A percentile compares a stretch with the other conserved stretches of the same genome.
phyloP scores from a whole-genome alignment of 2,797 vertebrate genomes.

The Hoplostethus atlanticus region DNA sequence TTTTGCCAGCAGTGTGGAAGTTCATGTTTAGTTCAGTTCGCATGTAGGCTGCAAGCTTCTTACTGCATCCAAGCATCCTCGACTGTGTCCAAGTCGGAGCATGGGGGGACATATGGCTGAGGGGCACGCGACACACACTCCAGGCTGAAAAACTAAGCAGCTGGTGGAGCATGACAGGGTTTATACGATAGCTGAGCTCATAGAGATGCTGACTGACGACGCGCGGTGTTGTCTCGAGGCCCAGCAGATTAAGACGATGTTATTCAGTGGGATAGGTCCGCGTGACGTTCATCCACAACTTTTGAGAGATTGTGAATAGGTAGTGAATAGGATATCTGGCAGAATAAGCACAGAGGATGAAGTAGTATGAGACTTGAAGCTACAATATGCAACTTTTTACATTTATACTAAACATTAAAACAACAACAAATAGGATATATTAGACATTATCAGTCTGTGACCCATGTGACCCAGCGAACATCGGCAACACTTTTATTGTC shows the following conservation, averaged over 20 bases:
- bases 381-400: too few relatives aligned
- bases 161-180: slow-evolving; percentile 25
- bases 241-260: neutral
- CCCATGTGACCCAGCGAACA: too few relatives aligned
- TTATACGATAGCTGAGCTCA: slow-evolving; percentile 31
- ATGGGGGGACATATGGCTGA: slow-evolving; percentile 36
- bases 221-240: neutral
- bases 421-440: neutral
- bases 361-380: too few relatives aligned
- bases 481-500: too few relatives aligned
- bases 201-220: slow-evolving; percentile 5
- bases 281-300: neutral
- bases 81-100: slow-evolving; percentile 26
- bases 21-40: slow-evolving; percentile 38
- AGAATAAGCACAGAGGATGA: neutral
- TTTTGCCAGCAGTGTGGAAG: slow-evolving; percentile 47
- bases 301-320: neutral
- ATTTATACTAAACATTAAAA: too few relatives aligned
- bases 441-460: too few relatives aligned
- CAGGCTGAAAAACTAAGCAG: slow-evolving; percentile 33
- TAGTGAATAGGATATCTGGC: neutral
- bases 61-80: neutral
- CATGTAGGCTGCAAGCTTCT: neutral
- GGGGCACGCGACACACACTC: slow-evolving; percentile 31
- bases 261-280: neutral